These are phyloP conservation scores for Melanostoma scalare DNA, from an alignment of 2,888 invertebrate genomes.

Conservation along the genomic window DNA sequence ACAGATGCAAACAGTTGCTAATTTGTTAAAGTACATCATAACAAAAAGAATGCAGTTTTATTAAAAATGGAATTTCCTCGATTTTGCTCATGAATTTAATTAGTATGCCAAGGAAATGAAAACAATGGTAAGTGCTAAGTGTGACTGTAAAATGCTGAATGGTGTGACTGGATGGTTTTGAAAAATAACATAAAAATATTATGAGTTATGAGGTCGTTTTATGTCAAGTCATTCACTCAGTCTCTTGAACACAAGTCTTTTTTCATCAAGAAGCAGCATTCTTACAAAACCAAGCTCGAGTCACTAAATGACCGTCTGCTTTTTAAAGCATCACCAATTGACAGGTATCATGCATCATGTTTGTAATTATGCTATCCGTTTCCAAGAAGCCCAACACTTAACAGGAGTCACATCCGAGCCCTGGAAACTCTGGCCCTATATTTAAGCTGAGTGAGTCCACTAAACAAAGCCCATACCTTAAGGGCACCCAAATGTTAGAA, in stretches of 20 bases:
- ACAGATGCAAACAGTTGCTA: conserved; percentile 15
- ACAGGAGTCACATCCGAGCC: conserved; percentile 49
- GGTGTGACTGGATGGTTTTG: no score
- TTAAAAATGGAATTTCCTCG: conserved; percentile 14
- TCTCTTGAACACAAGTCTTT: no score
- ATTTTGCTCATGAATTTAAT: conserved; percentile 15
- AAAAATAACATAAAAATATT: no score
- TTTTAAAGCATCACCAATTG: no score
- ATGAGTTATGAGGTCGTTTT: no score
- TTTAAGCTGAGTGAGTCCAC: conserved; percentile 14
- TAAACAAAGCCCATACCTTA: conserved; percentile 38
- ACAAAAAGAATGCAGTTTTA: conserved; percentile 18
- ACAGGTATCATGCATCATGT: no score
- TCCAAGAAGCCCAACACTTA: conserved; percentile 7
- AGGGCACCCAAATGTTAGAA: conserved; percentile 46
- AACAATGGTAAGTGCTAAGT: neutral
- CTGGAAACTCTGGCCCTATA: neutral
- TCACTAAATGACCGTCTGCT: no score
- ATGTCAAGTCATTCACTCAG: no score
- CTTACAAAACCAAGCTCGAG: no score
- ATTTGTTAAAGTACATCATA: conserved; percentile 1
- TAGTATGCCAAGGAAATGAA: conserved; percentile 20
- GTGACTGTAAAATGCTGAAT: no score
- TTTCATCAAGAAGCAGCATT: no score
- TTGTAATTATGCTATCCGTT: neutral